These are phyloP conservation scores for Drymonia ruficornis DNA, from an alignment of 2,888 invertebrate species.

Conservation along the genomic window DNA sequence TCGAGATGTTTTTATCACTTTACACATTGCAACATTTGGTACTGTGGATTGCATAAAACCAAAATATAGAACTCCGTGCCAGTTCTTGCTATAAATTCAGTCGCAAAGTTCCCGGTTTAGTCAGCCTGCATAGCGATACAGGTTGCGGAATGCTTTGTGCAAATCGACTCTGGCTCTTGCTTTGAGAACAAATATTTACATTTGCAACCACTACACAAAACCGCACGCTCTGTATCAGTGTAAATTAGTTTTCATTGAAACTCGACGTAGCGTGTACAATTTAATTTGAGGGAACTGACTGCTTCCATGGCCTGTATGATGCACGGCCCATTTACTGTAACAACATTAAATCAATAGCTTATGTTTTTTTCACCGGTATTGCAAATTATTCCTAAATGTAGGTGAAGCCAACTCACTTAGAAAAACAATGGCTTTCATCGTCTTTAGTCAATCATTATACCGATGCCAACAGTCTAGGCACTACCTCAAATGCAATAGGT, in stretches of 20 bases:
- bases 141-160: conserved; percentile 11
- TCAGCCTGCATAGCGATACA: background rate
- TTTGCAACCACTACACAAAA: conserved; percentile 21
- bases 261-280: conserved; percentile 12
- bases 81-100: background rate
- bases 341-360: too few species aligned
- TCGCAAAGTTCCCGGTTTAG: background rate
- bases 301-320: background rate
- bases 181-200: conserved; percentile 23
- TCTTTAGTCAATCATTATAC: too few species aligned
- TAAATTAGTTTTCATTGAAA: conserved; percentile 25
- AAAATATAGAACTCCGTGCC: too few species aligned
- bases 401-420: too few species aligned
- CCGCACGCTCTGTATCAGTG: conserved; percentile 19
- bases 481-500: too few species aligned
- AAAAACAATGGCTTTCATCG: too few species aligned
- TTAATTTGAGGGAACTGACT: conserved; percentile 20
- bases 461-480: too few species aligned
- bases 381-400: too few species aligned
- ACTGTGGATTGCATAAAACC: too few species aligned
- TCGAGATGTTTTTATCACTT: too few species aligned
- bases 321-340: background rate
- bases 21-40: too few species aligned
- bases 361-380: too few species aligned
- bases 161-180: conserved; percentile 19